Evolutionary conservation across 2,797 vertebrate species (phyloP).

Genomic region (Phalloptychus januarius): DNA sequence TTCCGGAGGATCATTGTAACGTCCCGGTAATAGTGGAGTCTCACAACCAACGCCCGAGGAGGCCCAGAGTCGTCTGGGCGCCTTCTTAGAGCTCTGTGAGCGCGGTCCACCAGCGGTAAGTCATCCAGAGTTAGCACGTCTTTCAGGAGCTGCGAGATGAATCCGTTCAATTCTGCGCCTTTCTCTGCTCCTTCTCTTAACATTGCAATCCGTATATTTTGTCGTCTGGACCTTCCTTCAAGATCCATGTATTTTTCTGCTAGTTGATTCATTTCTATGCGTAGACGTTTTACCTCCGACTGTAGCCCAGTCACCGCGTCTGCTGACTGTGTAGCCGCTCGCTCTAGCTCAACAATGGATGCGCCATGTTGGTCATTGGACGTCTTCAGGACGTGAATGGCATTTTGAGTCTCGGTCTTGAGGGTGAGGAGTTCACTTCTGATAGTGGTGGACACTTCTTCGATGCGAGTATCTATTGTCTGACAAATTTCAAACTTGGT

Average conservation of each 20-base stretch:
- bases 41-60: not conserved
- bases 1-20: conserved; percentile 4
- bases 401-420: too few species aligned
- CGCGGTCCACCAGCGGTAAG: not conserved
- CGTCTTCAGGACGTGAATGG: too few species aligned
- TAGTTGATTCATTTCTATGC: not conserved
- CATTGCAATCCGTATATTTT: not conserved
- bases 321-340: not conserved
- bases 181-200: not conserved
- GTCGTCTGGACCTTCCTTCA: not conserved
- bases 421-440: too few species aligned
- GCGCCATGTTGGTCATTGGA: too few species aligned
- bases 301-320: not conserved
- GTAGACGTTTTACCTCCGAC: not conserved
- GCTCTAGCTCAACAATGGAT: too few species aligned
- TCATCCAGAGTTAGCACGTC: not conserved
- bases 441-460: too few species aligned
- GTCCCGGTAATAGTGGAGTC: not conserved
- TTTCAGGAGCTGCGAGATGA: not conserved
- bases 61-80: not conserved
- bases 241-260: not conserved
- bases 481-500: not conserved
- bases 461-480: not conserved
- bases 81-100: not conserved
- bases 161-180: not conserved